A percentile compares a stretch with the other conserved stretches of the same genome.
Evolutionary conservation across 2,113 vertebrate genomes (phyloP).

Genomic region (Gallinago media): DNA sequence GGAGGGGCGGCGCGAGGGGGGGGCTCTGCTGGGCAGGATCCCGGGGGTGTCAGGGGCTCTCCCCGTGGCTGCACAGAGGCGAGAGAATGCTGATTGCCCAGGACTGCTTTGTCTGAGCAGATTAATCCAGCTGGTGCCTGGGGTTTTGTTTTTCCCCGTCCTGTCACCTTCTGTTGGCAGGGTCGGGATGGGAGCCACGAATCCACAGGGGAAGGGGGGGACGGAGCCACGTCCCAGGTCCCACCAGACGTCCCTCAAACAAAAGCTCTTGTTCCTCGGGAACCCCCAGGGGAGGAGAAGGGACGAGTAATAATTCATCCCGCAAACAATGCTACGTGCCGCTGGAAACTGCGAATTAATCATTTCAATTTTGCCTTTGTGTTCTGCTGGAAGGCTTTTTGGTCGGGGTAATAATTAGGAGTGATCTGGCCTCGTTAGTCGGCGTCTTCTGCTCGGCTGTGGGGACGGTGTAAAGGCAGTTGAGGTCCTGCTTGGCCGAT

Average conservation of each 20-base stretch:
- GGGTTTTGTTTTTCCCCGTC: background rate
- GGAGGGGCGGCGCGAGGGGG: background rate
- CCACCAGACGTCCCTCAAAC: background rate
- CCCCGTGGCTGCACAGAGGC: background rate
- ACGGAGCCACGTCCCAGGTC: background rate
- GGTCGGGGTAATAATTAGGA: background rate
- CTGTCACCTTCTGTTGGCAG: background rate
- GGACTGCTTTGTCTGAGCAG: background rate
- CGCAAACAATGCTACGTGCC: background rate
- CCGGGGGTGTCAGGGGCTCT: accelerated
- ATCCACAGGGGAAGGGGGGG: background rate
- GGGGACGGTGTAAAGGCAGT: background rate
- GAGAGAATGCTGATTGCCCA: background rate
- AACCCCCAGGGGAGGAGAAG: background rate
- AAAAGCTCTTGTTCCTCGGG: background rate
- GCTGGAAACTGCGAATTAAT: background rate
- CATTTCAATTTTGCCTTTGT: background rate
- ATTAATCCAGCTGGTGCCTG: background rate
- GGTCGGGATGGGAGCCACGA: background rate
- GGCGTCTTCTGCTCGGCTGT: background rate
- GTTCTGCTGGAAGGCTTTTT: background rate
- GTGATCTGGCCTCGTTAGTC: background rate
- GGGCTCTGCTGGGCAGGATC: background rate
- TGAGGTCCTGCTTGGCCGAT: background rate
- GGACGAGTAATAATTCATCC: background rate